These are phyloP conservation scores for Scolopax bukidnonensis DNA, from an alignment of 2,797 vertebrate genomes.

Conservation along the genomic window DNA sequence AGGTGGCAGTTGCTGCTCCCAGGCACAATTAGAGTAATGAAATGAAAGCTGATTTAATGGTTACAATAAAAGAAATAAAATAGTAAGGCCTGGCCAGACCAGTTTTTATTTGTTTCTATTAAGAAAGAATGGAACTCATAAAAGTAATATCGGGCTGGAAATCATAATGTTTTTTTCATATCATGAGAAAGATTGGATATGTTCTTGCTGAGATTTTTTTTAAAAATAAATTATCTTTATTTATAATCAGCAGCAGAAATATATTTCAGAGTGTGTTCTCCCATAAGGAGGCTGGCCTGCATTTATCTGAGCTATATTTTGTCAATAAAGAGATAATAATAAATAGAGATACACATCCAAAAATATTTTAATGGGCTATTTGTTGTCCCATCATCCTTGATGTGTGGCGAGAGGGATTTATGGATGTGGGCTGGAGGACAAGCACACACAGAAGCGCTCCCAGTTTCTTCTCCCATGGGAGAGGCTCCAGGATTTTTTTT, in stretches of 20 bases:
- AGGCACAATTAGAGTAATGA: constrained; percentile 55
- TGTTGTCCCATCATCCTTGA: background rate
- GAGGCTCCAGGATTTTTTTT: no score
- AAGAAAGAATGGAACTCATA: constrained; percentile 16
- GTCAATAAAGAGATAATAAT: background rate
- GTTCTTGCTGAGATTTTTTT: background rate
- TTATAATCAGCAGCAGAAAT: constrained; percentile 5
- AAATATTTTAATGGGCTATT: background rate
- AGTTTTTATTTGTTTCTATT: background rate
- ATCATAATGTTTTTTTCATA: constrained; percentile 33
- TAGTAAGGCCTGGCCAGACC: background rate
- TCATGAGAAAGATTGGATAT: background rate
- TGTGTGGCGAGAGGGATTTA: background rate
- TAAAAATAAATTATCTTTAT: background rate
- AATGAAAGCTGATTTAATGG: constrained; percentile 35
- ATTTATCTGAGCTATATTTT: background rate
- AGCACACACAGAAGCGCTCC: background rate
- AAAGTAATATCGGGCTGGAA: constrained; percentile 10
- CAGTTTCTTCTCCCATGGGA: background rate
- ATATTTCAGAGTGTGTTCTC: background rate
- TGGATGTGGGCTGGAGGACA: background rate
- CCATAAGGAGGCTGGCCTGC: background rate
- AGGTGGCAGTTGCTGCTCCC: constrained; percentile 41
- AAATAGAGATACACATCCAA: background rate
- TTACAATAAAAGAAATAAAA: constrained; percentile 49